Base-by-base conservation (phyloP, 2,797 vertebrate species). In the Sebastes variabilis region DNA sequence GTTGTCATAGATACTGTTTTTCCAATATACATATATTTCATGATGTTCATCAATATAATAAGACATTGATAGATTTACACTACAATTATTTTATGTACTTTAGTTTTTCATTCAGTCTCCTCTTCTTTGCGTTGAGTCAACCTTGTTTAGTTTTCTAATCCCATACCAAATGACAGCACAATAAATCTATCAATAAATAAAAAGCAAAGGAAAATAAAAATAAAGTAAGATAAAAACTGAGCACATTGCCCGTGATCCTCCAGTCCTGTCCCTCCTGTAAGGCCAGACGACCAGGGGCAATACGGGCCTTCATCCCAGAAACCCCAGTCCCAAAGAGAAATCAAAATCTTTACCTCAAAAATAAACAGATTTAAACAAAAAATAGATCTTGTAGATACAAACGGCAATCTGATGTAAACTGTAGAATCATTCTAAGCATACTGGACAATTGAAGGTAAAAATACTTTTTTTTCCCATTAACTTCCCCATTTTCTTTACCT, bases 1-100 rank as follows among this genome's bases (percentile, higher is more conserved):
- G 88, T 92, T 91, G 87, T 93, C 93, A 93, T 92, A 90, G 93
- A 91, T 91, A 93, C 90, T 87, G 86, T 93, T 96, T 96, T 95
- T 94, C 93, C 94, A 95, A 94, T 95, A 94, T 95, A 95, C 94
- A 95, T 95, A 95, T 96, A 95, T 95, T 94, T 96, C 94, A 95
- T 96, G 94, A 96, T 96, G 94, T 95, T 96, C 94, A 95, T 96
- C 95, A 95, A 94, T 96, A 96, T 96, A 96, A 95, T 95, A 95
- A 96, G 95, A 96, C 96, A 96, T 95, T 96, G 94, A 96, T 94
- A 94, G 94, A 95, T 96, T 95, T 95, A 94, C 95, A 95, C 95
- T 94, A 96, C 94, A 95, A 93, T 95, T 94, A 94, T 93, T 95
- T 93, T 91, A 95, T 95, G 94, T 94, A 96, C 91, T 94, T 96